phyloP scores from a whole-genome alignment of 2,797 vertebrate species.

The Mus minutoides region DNA sequence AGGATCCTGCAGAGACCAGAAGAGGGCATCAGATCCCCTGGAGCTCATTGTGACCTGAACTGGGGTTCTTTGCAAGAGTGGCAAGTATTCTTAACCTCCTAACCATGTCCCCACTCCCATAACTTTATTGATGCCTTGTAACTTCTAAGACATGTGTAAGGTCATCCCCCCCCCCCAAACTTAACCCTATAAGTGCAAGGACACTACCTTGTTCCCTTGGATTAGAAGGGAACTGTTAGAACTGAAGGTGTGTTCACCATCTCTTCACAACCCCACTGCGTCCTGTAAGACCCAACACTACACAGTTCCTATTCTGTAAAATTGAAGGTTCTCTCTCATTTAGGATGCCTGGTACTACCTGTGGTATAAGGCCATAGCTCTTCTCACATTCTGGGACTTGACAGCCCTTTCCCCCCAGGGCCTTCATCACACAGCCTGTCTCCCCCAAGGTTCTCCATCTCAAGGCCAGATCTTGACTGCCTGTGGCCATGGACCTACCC shows the following conservation, averaged over 20 bases:
- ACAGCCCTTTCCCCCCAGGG: neutral
- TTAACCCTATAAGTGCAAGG: neutral
- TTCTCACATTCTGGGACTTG: neutral
- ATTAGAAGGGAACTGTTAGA: too few species aligned
- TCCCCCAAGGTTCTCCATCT: neutral
- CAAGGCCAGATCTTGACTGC: neutral
- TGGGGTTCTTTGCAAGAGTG: neutral
- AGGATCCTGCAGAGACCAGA: neutral
- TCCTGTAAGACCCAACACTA: neutral
- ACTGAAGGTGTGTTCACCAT: neutral
- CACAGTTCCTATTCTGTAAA: neutral
- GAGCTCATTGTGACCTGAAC: neutral
- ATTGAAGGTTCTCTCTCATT: neutral
- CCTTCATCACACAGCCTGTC: neutral
- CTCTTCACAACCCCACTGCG: neutral
- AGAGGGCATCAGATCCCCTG: neutral
- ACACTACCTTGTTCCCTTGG: neutral
- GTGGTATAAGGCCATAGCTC: too few species aligned
- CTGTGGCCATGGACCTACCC: neutral
- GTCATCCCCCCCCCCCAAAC: neutral
- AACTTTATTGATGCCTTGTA: neutral
- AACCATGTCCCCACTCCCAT: neutral
- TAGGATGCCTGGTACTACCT: neutral
- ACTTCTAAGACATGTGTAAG: neutral
- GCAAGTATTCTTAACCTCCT: neutral